A percentile compares a stretch with the other conserved stretches of the same genome.
Conservation (phyloP, 92 coral and sea anemone genomes). For the Hydrozoanthus gracilis region DNA sequence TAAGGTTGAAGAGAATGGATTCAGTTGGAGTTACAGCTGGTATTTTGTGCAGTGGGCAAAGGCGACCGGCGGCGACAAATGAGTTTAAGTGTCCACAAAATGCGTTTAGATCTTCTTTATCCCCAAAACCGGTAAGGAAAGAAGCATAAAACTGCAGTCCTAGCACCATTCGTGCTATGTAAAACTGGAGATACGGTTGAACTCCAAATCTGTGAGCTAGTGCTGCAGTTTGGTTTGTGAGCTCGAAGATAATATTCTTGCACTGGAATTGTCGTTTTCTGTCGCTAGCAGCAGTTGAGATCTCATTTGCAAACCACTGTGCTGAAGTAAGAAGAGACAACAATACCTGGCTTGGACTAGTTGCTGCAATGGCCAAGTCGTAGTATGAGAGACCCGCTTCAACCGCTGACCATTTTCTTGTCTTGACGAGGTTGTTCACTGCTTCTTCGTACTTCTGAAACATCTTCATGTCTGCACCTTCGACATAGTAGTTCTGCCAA, state of each 20-base stretch:
- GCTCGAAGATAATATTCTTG: constrained; percentile 49
- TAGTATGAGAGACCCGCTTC: constrained; percentile 45
- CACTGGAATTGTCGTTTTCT: constrained; percentile 38
- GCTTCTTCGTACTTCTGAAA: constrained; percentile 57
- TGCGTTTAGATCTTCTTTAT: constrained; percentile 35
- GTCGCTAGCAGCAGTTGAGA: constrained; percentile 25
- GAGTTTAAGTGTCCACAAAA: constrained; percentile 47
- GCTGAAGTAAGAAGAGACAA: constrained; percentile 50
- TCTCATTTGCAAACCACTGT: constrained; percentile 59
- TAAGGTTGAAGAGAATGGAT: constrained; percentile 44
- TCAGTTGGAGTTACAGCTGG: constrained; percentile 55
- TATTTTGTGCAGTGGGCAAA: constrained; percentile 58
- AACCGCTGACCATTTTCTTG: constrained; percentile 36
- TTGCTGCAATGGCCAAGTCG: constrained; percentile 43
- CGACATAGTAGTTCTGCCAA: constrained; percentile 45
- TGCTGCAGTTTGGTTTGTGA: constrained; percentile 55
- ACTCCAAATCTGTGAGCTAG: constrained; percentile 47
- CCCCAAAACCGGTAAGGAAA: constrained; percentile 32
- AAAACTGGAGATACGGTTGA: constrained; percentile 56
- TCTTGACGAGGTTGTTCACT: constrained; percentile 36
- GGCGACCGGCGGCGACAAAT: constrained; percentile 59
- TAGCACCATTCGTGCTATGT: constrained; percentile 47
- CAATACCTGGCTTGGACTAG: constrained; percentile 41
- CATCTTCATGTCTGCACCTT: constrained; percentile 53
- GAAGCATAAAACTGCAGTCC: constrained; percentile 56